Evolutionary conservation across 2,113 vertebrate species (phyloP), one percentile per base, ranked within the genome.

Genomic region (Spea bombifrons): DNA sequence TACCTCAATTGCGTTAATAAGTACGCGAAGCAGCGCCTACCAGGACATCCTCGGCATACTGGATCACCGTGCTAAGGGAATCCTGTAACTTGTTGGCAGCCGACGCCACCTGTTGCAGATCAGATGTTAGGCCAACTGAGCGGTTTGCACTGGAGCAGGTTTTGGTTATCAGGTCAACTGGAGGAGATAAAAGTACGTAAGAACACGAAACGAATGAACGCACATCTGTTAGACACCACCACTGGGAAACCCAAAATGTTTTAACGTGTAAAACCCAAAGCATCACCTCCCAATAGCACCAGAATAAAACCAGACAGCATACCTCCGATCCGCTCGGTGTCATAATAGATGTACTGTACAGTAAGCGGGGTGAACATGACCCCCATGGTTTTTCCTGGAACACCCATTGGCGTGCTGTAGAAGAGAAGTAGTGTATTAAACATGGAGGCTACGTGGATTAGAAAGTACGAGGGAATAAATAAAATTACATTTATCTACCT

Each of bases 341-440:
- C 97, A 3, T 97, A 98, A 83, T 96, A 96, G 0, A 95, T 73
- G 0, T 98, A 98, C 82, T 97, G 98, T 84, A 98, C 94, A 0
- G 93, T 93, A 55, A 99, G 88, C 0, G 97, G 97, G 43, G 97
- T 99, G 88, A 99, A 99, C 96, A 99, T 99, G 83, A 99, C 96
- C 0, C 97, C 97, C 81, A 99, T 96, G 0, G 96, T 99, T 87
- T 96, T 97, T 55, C 95, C 94, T 15, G 96, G 96, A 59, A 98
- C 95, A 45, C 97, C 96, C 96, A 99, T 98, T 79, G 97, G 94
- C 16, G 96, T 95, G 85, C 97, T 99, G 88, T 53, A 48, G 70
- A 83, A 70, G 83, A 67, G 83, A 46, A 44, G 5, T 17, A 16
- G 53, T 5, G 6, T 4, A 10, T 69, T 48, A 7, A 69, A n/a